Evolutionary conservation across 2,113 vertebrate genomes (phyloP).

Genomic region (Sorex araneus): DNA sequence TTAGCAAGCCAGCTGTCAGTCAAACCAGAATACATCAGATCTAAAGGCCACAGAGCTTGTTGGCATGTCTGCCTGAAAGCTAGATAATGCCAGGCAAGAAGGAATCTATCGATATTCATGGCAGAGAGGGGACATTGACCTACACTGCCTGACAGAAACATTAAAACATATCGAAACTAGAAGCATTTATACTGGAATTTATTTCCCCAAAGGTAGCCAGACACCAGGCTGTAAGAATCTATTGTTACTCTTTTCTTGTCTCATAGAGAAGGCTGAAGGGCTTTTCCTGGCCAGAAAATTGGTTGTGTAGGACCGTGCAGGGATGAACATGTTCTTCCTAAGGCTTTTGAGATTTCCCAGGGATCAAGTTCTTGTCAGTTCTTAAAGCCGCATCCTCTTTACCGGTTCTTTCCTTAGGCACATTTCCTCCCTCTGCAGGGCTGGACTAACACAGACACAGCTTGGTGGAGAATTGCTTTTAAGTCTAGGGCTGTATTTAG

Average conservation of each 20-base stretch:
- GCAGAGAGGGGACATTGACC: neutral
- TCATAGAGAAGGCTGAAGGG: constrained; percentile 33
- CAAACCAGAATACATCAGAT: constrained; percentile 4
- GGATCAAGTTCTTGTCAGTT: constrained; percentile 40
- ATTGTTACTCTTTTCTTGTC: neutral
- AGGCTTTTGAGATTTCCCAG: constrained; percentile 65
- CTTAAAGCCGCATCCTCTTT: neutral
- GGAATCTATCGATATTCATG: neutral
- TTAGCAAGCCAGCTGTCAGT: constrained; percentile 68
- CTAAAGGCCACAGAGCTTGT: constrained; percentile 37
- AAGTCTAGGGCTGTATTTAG: neutral
- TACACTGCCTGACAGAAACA: constrained; percentile 63
- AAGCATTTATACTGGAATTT: neutral
- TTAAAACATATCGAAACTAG: neutral
- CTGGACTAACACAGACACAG: constrained; percentile 14
- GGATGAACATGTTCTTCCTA: constrained; percentile 38
- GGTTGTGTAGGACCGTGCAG: neutral
- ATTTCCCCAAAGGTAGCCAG: constrained; percentile 21
- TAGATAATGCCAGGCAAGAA: neutral
- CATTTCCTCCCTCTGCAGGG: constrained; percentile 26
- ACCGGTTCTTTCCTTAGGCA: neutral
- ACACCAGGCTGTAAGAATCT: neutral
- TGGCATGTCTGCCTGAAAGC: constrained; percentile 9
- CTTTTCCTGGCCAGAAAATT: constrained; percentile 22
- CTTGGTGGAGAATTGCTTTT: neutral